Base-by-base conservation (phyloP, 1,140 invertebrate genomes). In the Thaumetopoea pityocampa region DNA sequence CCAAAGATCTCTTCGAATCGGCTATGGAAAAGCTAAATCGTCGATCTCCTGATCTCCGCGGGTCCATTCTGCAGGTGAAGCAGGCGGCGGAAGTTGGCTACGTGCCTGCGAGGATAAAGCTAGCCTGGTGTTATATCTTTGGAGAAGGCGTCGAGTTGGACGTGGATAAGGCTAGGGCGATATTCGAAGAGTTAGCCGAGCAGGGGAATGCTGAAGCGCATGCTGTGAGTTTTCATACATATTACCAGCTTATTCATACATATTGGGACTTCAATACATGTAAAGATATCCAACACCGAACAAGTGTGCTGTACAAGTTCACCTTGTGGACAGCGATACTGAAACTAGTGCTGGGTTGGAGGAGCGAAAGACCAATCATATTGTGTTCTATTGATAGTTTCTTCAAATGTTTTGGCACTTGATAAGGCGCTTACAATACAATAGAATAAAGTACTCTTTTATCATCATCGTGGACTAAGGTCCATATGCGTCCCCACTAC, bases 111-210 rank as follows among this genome's bases (percentile, higher is more conserved):
- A 88, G 92, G 66, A 92, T 95, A 37, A 89, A 93, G 68, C 67
- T 98, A 4, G 96, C 95, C 0, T 97, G 96, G 92, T 92, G 92
- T 0, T 88, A 93, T 42, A 73, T 99, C 1, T 91, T 98, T 54
- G 97, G 97, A 1, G 90, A 89, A 38, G 89, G 89, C 14, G 85
- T 90, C 1, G 87, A 88, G 30, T 91, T 95, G 48, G 90, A 98
- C 81, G 88, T 98, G 38, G 81, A 88, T 14, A 88, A 88, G 52
- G 94, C 96, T 1, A 89, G 88, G 49, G 77, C 89, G 30, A 92
- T 92, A 40, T 98, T 99, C 71, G 87, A 92, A 49, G 89, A 90
- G 52, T 82, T 99, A 8, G 90, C 90, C 12, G 87, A 90, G 3
- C 85, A 89, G 45, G 97, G 97, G 1, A 88, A 93, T 51, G 90